These are phyloP conservation scores for Larimichthys polyactis DNA, from an alignment of 2,113 vertebrate genomes.

Conservation along the genomic window DNA sequence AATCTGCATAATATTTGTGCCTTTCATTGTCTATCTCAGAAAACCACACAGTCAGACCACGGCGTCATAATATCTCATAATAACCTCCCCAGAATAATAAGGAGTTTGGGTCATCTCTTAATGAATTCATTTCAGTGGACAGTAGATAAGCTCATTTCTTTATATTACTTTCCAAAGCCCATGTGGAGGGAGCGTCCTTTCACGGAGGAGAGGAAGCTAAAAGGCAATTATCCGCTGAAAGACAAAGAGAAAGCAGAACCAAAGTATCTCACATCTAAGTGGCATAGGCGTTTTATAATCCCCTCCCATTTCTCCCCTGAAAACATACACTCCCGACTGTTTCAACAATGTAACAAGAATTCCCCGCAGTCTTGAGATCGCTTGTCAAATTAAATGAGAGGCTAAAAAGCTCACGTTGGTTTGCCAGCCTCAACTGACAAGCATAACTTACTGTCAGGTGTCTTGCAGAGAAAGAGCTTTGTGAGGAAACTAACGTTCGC, in stretches of 20 bases:
- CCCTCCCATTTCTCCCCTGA: conserved; percentile 22
- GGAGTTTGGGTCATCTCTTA: conserved; percentile 66
- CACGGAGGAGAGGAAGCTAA: conserved; percentile 48
- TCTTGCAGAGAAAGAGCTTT: conserved; percentile 20
- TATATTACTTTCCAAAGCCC: conserved; percentile 55
- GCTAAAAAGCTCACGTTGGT: conserved; percentile 40
- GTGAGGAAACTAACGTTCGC: conserved; percentile 10
- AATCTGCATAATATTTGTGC: conserved; percentile 50
- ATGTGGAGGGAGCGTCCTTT: conserved; percentile 34
- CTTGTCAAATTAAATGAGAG: conserved; percentile 67
- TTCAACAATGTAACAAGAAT: conserved; percentile 40
- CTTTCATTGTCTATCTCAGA: conserved; percentile 39
- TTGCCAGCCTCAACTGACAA: conserved; percentile 35
- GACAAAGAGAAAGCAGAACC: conserved; percentile 55
- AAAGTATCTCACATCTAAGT: conserved; percentile 59
- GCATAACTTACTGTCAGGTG: conserved; percentile 43
- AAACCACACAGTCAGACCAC: conserved; percentile 36
- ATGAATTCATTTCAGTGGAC: conserved; percentile 73
- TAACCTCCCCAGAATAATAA: conserved; percentile 64
- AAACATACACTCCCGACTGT: conserved; percentile 49
- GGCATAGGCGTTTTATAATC: conserved; percentile 42
- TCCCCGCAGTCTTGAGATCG: conserved; percentile 46
- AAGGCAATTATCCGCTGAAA: conserved; percentile 69
- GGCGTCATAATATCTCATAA: conserved; percentile 59
- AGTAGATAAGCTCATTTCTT: conserved; percentile 70